Evolutionary conservation across 2,113 vertebrate species (phyloP).

Genomic region (Castor canadensis): DNA sequence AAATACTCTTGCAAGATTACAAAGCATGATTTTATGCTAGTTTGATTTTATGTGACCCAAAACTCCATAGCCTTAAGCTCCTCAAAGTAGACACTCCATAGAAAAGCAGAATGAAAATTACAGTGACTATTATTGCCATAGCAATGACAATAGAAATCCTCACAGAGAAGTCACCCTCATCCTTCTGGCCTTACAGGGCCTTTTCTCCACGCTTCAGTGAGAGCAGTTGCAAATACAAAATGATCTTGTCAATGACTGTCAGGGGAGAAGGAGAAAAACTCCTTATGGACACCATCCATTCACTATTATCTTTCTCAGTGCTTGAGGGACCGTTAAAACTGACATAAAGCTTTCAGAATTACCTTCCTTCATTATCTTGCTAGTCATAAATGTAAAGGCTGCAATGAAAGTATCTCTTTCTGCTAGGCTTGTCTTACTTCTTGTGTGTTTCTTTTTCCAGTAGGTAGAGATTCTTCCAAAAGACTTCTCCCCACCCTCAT

Average conservation of each 20-base stretch:
- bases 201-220: constrained; percentile 56
- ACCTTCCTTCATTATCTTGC: constrained; percentile 80
- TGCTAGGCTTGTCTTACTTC: background rate
- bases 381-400: constrained; percentile 78
- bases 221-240: constrained; percentile 46
- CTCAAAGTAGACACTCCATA: constrained; percentile 37
- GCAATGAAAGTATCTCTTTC: constrained; percentile 69
- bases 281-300: constrained; percentile 74
- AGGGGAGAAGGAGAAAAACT: constrained; percentile 58
- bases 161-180: constrained; percentile 15
- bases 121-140: constrained; percentile 51
- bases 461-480: background rate
- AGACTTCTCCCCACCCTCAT: background rate
- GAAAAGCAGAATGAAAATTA: constrained; percentile 59
- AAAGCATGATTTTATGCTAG: constrained; percentile 46
- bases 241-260: constrained; percentile 57
- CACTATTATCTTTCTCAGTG: constrained; percentile 81
- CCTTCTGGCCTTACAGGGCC: constrained; percentile 34
- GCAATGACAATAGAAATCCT: constrained; percentile 48
- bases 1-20: constrained; percentile 42
- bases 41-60: constrained; percentile 57
- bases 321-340: constrained; percentile 81
- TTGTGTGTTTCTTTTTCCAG: constrained; percentile 32
- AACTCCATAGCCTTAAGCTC: constrained; percentile 60
- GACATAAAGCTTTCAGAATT: constrained; percentile 81